Evolutionary conservation across 2,797 vertebrate species (phyloP), one percentile per base, ranked within the genome.

Genomic region (Siniperca obscura): DNA sequence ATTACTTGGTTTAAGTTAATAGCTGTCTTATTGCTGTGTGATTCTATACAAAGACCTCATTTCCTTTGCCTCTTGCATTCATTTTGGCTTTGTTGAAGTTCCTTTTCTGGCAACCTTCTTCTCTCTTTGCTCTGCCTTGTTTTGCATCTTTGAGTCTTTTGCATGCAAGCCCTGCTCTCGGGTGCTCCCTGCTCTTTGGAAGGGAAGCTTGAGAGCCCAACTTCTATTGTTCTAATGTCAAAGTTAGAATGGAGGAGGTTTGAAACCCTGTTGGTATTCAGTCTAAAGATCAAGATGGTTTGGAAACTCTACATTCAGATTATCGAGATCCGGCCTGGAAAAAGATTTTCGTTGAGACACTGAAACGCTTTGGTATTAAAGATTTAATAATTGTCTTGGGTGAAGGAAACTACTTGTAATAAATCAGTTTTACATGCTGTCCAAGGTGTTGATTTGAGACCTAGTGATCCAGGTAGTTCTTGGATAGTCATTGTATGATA

Each of bases 201-300:
- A 83, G 60, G 73, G 79, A 91, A 87, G 86, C 74, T 86, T 42
- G 72, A 82, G 83, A 89, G 89, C 78, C 91, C 90, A 87, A 90
- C 83, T 81, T 78, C 81, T 85, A 89, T 94, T 93, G 89, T 94
- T 90, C 89, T 92, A 91, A 88, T 87, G 92, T 94, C 91, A 93
- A 89, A 89, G 89, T 92, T 89, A 87, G 89, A 92, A 93, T 76
- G 78, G 81, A 92, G 86, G 87, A 86, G 84, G 89, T 86, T 90
- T 89, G 82, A 88, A 90, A 85, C 80, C 86, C 86, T 72, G 79
- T 89, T 89, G 82, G 82, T 93, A 76, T 90, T 91, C 82, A 74
- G 86, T 66, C 57, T 76, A 82, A 93, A 90, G 91, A 91, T 93
- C 86, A 87, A 78, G 70, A 81, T 66, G 42, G 36, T 81, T 83